Conservation (phyloP, 1,140 invertebrate genomes). For the Halyomorpha halys region DNA sequence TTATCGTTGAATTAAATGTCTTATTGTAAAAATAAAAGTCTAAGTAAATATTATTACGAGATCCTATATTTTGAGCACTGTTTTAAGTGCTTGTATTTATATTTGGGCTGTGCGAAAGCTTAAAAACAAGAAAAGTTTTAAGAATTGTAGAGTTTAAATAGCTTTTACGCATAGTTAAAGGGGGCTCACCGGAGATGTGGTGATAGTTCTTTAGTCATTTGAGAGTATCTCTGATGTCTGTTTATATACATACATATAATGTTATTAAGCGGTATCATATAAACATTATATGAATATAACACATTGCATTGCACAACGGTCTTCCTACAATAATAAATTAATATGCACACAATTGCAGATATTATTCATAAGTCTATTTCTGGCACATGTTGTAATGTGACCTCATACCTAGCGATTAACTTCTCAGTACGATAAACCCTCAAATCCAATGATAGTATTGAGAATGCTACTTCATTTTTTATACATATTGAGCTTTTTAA, state of each 20-base stretch:
- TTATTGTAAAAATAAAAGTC: conserved; percentile 27
- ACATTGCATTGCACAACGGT: conserved; percentile 22
- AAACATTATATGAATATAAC: conserved; percentile 22
- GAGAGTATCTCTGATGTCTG: conserved; percentile 22
- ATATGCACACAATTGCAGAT: conserved; percentile 19
- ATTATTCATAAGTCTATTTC: conserved; percentile 6
- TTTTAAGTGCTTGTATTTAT: conserved; percentile 35
- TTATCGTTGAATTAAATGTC: conserved; percentile 30
- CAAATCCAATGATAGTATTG: conserved; percentile 7
- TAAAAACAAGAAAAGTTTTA: conserved; percentile 31
- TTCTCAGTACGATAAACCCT: conserved; percentile 8
- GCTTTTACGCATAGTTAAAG: conserved; percentile 31
- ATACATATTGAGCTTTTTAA: conserved; percentile 22
- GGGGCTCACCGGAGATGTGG: conserved; percentile 24
- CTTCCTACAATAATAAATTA: conserved; percentile 17
- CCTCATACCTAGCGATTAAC: conserved; percentile 9
- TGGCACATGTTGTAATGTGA: conserved; percentile 19
- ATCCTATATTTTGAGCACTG: conserved; percentile 34
- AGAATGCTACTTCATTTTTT: conserved; percentile 13
- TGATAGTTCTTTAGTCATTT: conserved; percentile 26
- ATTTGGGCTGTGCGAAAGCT: conserved; percentile 34
- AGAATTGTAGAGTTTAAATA: conserved; percentile 30
- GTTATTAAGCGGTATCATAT: conserved; percentile 9
- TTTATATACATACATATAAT: conserved; percentile 2
- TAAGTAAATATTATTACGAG: conserved; percentile 28